A percentile compares a stretch with the other conserved stretches of the same genome.
Evolutionary conservation across 2,888 invertebrate genomes (phyloP).

Genomic region (Nineta flava): DNA sequence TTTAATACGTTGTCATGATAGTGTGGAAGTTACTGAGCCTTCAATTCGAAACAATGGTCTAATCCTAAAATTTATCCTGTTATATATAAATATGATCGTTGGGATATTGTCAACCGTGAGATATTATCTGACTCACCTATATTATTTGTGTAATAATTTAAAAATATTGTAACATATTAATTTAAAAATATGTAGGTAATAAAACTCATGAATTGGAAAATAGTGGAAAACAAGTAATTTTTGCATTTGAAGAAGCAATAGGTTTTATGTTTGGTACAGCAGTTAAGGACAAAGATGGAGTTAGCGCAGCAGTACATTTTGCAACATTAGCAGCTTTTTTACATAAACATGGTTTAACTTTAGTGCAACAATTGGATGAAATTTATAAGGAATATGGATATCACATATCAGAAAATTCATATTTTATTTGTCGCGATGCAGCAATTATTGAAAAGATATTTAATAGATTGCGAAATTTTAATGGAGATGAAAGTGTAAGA

Average conservation of each 20-base stretch:
- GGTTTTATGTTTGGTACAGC: constrained; percentile 88
- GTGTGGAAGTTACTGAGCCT: too few relatives aligned
- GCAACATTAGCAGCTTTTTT: constrained; percentile 64
- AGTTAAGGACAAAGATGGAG: constrained; percentile 93
- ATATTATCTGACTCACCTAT: too few relatives aligned
- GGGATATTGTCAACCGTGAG: too few relatives aligned
- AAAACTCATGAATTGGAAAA: constrained; percentile 52
- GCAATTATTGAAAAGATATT: constrained; percentile 59
- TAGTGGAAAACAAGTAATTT: constrained; percentile 61
- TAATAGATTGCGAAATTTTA: constrained; percentile 59
- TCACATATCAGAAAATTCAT: constrained; percentile 77
- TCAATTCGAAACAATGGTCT: too few relatives aligned
- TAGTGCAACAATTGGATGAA: constrained; percentile 47
- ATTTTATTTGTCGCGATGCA: constrained; percentile 72
- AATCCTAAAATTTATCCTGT: too few relatives aligned
- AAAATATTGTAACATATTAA: too few relatives aligned
- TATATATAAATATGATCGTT: too few relatives aligned
- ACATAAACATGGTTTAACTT: constrained; percentile 36
- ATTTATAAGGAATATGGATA: constrained; percentile 78
- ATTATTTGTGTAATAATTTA: too few relatives aligned
- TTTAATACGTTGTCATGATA: too few relatives aligned
- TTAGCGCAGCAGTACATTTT: constrained; percentile 70
- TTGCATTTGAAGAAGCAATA: constrained; percentile 97
- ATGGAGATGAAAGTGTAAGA: constrained; percentile 42
- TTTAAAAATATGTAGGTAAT: constrained; percentile 43